These are phyloP conservation scores for Remorina albescens DNA, from an alignment of 2,797 vertebrate species.

Conservation along the genomic window DNA sequence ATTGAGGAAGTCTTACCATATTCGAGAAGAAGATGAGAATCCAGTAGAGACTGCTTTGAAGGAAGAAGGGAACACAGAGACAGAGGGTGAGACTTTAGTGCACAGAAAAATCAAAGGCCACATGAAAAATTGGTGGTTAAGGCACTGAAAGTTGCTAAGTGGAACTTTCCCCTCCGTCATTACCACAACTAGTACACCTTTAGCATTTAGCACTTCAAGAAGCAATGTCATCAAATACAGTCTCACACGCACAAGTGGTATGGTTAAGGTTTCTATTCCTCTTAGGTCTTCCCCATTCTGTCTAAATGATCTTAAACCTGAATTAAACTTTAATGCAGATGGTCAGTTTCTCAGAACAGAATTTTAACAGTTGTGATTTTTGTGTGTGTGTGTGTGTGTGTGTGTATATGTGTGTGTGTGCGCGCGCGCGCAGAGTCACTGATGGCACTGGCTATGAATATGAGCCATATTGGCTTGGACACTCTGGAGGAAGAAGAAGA, in stretches of 20 bases:
- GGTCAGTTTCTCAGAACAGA: not conserved
- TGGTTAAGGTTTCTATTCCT: not conserved
- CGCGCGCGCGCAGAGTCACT: constrained; percentile 12
- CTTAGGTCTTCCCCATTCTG: not conserved
- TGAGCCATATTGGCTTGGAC: constrained; percentile 82
- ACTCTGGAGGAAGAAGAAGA: constrained; percentile 92
- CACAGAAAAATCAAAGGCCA: no score
- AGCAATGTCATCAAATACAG: no score
- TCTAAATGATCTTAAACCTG: not conserved
- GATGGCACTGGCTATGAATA: constrained; percentile 64
- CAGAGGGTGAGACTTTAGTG: constrained; percentile 82
- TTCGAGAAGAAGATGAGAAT: constrained; percentile 77
- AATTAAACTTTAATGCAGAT: not conserved
- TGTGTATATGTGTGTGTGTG: not conserved
- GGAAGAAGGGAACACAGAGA: constrained; percentile 80
- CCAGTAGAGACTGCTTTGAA: constrained; percentile 61
- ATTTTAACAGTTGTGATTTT: not conserved
- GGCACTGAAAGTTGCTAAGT: no score
- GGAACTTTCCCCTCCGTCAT: no score
- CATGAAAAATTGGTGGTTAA: no score
- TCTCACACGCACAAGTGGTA: no score
- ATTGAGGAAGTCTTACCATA: constrained; percentile 77
- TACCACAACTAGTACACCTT: no score
- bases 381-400: not conserved
- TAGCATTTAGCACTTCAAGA: no score